Conservation (phyloP, 2,888 invertebrate species). For the Apeira syringaria region DNA sequence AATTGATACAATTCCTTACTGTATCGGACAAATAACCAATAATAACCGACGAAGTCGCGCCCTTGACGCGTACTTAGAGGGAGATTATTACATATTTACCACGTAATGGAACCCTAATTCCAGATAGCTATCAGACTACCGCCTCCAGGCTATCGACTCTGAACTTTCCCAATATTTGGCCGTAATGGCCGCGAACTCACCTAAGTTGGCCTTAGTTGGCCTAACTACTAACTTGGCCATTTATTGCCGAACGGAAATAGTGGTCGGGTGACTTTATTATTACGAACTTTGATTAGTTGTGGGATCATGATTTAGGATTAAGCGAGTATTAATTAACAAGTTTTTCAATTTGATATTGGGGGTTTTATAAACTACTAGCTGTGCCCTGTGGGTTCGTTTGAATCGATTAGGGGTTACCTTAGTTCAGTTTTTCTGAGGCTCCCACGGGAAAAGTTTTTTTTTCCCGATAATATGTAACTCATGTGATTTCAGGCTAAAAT, state of each 20-base stretch:
- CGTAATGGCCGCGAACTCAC: constrained; percentile 26
- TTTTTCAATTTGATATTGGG: too few relatives aligned
- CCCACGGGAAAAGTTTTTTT: too few relatives aligned
- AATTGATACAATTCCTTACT: too few relatives aligned
- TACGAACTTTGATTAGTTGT: constrained; percentile 6
- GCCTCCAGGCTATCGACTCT: constrained; percentile 6
- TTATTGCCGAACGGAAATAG: constrained; percentile 12
- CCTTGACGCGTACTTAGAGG: background rate
- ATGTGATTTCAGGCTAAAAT: too few relatives aligned
- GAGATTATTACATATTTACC: background rate
- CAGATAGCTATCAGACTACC: constrained; percentile 3
- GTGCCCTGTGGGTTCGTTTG: too few relatives aligned
- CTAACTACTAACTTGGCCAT: constrained; percentile 20
- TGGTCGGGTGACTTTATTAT: constrained; percentile 3
- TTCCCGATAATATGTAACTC: too few relatives aligned
- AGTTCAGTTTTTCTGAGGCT: too few relatives aligned
- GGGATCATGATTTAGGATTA: constrained; percentile 2
- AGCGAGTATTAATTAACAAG: too few relatives aligned
- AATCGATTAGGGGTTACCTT: too few relatives aligned
- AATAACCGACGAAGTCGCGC: background rate
- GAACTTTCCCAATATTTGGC: constrained; percentile 29
- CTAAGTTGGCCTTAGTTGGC: background rate
- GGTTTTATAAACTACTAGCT: too few relatives aligned
- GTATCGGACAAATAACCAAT: background rate
- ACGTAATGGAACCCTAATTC: background rate